These are phyloP conservation scores for Busseola fusca DNA, from an alignment of 2,888 invertebrate species.

Conservation along the genomic window DNA sequence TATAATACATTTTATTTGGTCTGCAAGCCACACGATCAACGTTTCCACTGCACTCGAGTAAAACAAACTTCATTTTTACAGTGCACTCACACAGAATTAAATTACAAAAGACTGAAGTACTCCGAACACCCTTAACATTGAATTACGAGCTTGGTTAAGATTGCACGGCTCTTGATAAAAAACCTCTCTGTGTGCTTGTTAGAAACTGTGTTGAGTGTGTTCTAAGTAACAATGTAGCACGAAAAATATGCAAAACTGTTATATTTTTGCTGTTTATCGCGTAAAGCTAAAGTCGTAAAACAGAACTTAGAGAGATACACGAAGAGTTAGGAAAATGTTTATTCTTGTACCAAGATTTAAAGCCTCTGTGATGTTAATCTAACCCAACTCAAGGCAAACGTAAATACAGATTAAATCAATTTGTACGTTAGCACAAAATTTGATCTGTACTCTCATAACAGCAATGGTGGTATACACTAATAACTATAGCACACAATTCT, in stretches of 20 bases:
- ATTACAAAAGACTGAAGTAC: slow-evolving; percentile 53
- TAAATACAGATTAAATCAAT: slow-evolving; percentile 3
- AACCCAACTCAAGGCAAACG: neutral
- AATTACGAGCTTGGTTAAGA: slow-evolving; percentile 55
- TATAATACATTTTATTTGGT: slow-evolving; percentile 48
- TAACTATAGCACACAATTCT: slow-evolving; percentile 7
- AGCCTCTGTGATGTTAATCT: neutral
- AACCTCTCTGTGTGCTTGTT: slow-evolving; percentile 16
- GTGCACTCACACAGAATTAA: slow-evolving; percentile 60
- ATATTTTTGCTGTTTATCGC: neutral
- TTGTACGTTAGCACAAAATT: slow-evolving; percentile 14
- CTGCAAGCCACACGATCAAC: slow-evolving; percentile 42
- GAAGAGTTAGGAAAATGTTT: neutral
- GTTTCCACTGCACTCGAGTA: slow-evolving; percentile 53
- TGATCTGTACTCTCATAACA: neutral
- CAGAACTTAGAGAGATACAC: neutral
- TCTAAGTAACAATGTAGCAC: slow-evolving; percentile 9
- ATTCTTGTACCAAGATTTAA: neutral
- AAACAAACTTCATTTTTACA: slow-evolving; percentile 57
- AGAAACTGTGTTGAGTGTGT: neutral
- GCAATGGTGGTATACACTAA: slow-evolving; percentile 21
- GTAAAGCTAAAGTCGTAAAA: neutral
- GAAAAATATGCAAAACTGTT: neutral
- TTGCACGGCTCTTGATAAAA: slow-evolving; percentile 44
- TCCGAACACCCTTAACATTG: slow-evolving; percentile 49